Evolutionary conservation across 2,113 vertebrate genomes (phyloP), one percentile per base, ranked within the genome.

Genomic region (Engraulis encrasicolus): DNA sequence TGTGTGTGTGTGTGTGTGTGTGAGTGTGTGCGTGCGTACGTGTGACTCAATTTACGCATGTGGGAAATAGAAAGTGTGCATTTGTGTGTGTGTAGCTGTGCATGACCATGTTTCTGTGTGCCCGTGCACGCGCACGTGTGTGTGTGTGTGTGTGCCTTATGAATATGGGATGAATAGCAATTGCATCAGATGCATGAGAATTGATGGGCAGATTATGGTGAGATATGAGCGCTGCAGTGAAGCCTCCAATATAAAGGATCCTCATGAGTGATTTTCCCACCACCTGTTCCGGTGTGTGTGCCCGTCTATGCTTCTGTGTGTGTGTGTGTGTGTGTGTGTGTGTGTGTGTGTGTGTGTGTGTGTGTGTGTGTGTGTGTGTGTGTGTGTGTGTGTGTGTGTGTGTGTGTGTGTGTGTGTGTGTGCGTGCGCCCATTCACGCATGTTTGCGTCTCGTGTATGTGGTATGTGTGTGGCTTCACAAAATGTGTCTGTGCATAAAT

Each of bases 341-440:
- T 14, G 1, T 50, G 2, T 50, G 49, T 50, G 3, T 2, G 2
- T 50, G 49, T 54, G 14, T 11, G 9, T 54, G 50, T 19, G 50
- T 74, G 82, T 50, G 34, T 83, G 34, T 66, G 71, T 83, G 38
- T 80, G 38, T 83, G 58, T 37, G 74, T 78, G 50, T 82, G 49
- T 50, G 66, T 82, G 49, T 6, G 49, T 50, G 49, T 50, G 49
- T 50, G 49, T 50, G 49, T 14, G 17, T 50, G 17, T 50, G 15
- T 54, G 50, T 54, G 12, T 54, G 50, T 54, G 50, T 19, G 50
- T 15, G n/a, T n/a, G n/a, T n/a, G n/a, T n/a, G n/a, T n/a, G n/a
- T n/a, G n/a, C n/a, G n/a, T n/a, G n/a, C n/a, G n/a, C n/a, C n/a
- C n/a, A n/a, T n/a, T n/a, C n/a, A n/a, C n/a, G n/a, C n/a, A n/a